phyloP scores from a whole-genome alignment of 2,113 vertebrate genomes.

The Capra hircus region DNA sequence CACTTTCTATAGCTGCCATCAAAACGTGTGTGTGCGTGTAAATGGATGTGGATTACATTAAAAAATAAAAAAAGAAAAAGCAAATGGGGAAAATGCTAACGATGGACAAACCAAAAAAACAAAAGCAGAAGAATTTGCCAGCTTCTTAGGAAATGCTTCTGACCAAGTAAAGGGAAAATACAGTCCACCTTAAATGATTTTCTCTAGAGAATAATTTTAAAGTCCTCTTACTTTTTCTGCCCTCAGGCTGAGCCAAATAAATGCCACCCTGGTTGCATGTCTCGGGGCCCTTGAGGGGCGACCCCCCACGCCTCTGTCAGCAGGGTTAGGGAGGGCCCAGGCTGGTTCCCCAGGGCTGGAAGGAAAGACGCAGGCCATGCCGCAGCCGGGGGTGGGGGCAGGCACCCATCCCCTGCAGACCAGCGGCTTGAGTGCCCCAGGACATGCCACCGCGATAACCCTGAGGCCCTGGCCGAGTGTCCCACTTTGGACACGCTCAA shows the following conservation, averaged over 20 bases:
- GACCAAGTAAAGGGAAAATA: not conserved
- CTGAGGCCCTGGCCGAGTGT: not conserved
- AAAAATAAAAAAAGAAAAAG: not conserved
- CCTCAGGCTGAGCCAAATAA: not conserved
- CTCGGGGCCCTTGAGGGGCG: fast-evolving
- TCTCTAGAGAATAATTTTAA: not conserved
- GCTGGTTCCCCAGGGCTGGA: not conserved
- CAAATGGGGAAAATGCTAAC: not conserved
- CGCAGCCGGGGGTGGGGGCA: fast-evolving
- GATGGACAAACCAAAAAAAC: not conserved
- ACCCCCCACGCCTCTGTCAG: fast-evolving
- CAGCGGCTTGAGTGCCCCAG: fast-evolving
- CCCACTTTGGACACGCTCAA: not conserved
- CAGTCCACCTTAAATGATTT: fast-evolving
- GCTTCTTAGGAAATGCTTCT: not conserved
- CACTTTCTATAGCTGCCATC: not conserved
- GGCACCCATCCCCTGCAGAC: not conserved
- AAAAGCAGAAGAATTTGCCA: not conserved
- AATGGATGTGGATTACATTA: fast-evolving
- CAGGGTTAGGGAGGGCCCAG: not conserved
- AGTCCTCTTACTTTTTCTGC: fast-evolving
- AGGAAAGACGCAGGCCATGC: not conserved
- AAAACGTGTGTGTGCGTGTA: fast-evolving
- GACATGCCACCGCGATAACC: fast-evolving
- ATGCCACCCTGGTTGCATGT: not conserved